Conservation (phyloP, 2,888 invertebrate species). For the Eurytoma californica region DNA sequence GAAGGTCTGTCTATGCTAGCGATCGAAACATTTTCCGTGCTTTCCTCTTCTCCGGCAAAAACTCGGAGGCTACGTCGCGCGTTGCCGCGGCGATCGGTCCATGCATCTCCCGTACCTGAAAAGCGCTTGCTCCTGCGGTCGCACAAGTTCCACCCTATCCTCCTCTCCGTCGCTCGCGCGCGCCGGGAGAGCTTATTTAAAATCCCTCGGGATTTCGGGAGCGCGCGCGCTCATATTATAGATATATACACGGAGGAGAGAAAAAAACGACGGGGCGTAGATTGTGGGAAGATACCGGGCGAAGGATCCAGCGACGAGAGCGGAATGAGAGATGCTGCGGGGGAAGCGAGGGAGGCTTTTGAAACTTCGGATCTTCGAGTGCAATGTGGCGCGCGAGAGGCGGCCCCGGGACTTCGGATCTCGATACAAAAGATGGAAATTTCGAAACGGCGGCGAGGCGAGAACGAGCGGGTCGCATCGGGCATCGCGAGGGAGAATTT, state of each 20-base stretch:
- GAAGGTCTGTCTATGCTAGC: background rate
- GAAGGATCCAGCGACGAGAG: constrained; percentile 22
- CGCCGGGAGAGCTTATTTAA: constrained; percentile 51
- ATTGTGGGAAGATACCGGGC: constrained; percentile 50
- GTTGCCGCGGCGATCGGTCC: background rate
- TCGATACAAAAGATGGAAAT: constrained; percentile 52
- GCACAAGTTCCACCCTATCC: constrained; percentile 25
- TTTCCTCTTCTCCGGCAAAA: background rate
- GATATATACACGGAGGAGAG: constrained; percentile 1
- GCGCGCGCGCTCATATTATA: background rate
- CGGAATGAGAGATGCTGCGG: constrained; percentile 17
- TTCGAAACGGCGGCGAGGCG: constrained; percentile 17
- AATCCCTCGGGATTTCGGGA: constrained; percentile 48
- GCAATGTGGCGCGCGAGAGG: constrained; percentile 42
- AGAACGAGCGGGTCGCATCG: constrained; percentile 5
- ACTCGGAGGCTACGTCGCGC: constrained; percentile 4
- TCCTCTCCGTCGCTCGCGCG: background rate
- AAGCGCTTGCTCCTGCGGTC: constrained; percentile 34
- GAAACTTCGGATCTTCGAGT: constrained; percentile 41
- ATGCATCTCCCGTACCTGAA: constrained; percentile 25
- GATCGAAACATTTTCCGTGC: constrained; percentile 26
- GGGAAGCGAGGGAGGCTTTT: constrained; percentile 29
- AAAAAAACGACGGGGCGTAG: constrained; percentile 53
- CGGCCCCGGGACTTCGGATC: constrained; percentile 29
- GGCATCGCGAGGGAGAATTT: constrained; percentile 22